Evolutionary conservation across 2,888 invertebrate species (phyloP).

Genomic region (Chymomyza procnemis): DNA sequence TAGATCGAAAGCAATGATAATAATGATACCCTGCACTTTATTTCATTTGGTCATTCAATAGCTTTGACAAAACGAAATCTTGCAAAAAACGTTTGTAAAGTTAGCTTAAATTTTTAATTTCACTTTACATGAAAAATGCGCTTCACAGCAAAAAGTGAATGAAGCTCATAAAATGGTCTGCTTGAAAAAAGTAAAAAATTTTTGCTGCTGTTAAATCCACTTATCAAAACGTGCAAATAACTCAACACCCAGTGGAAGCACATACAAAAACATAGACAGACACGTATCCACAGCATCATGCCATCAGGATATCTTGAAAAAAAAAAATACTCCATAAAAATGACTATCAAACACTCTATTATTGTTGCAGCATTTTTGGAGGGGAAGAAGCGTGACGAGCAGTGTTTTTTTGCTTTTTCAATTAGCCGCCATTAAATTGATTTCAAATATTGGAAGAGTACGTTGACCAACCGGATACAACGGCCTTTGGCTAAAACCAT

Average conservation of each 20-base stretch:
- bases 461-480: conserved; percentile 18
- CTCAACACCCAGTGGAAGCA: conserved; percentile 52
- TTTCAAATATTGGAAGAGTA: conserved; percentile 73
- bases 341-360: background rate
- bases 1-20: background rate
- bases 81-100: background rate
- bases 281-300: conserved; percentile 29
- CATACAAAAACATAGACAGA: conserved; percentile 9
- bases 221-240: conserved; percentile 71
- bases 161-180: background rate
- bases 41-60: background rate
- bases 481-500: background rate
- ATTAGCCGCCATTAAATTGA: conserved; percentile 73
- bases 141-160: background rate
- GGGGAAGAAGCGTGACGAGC: background rate
- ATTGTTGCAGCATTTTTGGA: background rate
- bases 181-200: background rate
- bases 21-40: background rate
- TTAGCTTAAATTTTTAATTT: conserved; percentile 25
- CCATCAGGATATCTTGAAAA: background rate
- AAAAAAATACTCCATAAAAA: background rate
- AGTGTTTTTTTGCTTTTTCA: conserved; percentile 58
- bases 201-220: conserved; percentile 50
- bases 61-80: background rate
- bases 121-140: conserved; percentile 12